These are phyloP conservation scores for Chelonus formosanus DNA, from an alignment of 2,888 invertebrate species.

Conservation along the genomic window DNA sequence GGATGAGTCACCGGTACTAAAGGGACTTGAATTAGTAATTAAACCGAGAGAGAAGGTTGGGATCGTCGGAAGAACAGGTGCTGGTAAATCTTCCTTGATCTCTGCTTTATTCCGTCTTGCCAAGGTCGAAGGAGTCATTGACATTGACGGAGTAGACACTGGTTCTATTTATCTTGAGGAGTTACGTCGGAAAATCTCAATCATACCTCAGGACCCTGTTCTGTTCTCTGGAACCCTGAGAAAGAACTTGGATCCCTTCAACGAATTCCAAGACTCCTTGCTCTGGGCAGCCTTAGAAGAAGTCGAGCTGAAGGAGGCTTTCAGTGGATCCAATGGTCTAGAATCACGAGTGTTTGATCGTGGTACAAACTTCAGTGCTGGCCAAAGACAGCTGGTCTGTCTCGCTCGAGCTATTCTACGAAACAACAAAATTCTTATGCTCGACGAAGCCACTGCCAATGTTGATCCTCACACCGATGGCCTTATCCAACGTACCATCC, in stretches of 20 bases:
- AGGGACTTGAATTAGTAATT: conserved; percentile 61
- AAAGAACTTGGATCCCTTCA: conserved; percentile 75
- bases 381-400: conserved; percentile 90
- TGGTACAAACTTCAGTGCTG: conserved; percentile 87
- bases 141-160: conserved; percentile 70
- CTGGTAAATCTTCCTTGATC: conserved; percentile 77
- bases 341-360: conserved; percentile 79
- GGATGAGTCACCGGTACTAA: conserved; percentile 66
- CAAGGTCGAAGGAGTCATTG: conserved; percentile 69
- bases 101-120: conserved; percentile 76
- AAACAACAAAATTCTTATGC: conserved; percentile 83
- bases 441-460: conserved; percentile 94
- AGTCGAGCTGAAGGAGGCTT: conserved; percentile 77
- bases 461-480: conserved; percentile 82
- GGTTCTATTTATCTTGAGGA: conserved; percentile 69
- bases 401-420: conserved; percentile 87
- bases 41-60: conserved; percentile 67
- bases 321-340: conserved; percentile 69
- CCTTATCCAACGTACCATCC: conserved; percentile 69
- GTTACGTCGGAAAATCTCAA: conserved; percentile 69
- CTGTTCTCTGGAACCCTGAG: conserved; percentile 74
- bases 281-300: conserved; percentile 70
- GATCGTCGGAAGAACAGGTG: conserved; percentile 78
- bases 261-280: conserved; percentile 66
- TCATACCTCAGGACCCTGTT: conserved; percentile 76